These are phyloP conservation scores for Tiliacea aurago DNA, from an alignment of 2,888 invertebrate genomes.

Conservation along the genomic window DNA sequence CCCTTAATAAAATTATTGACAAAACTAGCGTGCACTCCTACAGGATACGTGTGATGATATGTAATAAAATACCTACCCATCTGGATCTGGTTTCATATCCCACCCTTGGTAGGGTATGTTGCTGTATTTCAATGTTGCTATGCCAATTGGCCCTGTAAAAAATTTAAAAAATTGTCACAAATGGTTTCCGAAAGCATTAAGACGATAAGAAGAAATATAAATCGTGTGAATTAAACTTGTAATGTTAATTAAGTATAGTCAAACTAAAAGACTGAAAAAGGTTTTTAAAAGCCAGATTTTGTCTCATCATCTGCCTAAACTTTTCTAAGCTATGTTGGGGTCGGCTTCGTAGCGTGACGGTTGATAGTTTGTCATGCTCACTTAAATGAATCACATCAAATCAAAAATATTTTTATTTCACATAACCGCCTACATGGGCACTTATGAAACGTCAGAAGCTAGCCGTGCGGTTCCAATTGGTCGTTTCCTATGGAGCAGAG, in stretches of 20 bases:
- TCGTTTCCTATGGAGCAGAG: too few relatives aligned
- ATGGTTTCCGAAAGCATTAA: background rate
- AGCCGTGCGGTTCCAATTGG: too few relatives aligned
- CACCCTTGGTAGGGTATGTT: conserved; percentile 97
- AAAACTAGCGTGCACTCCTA: too few relatives aligned
- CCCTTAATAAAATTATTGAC: too few relatives aligned
- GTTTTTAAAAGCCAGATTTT: background rate
- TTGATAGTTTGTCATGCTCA: too few relatives aligned
- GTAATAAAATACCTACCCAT: conserved; percentile 79
- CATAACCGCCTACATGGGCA: too few relatives aligned
- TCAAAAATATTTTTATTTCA: too few relatives aligned
- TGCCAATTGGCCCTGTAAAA: conserved; percentile 91
- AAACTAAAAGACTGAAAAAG: background rate
- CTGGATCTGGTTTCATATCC: conserved; percentile 94
- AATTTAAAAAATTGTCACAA: background rate
- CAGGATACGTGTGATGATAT: too few relatives aligned
- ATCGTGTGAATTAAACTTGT: background rate
- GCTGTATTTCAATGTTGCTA: conserved; percentile 93
- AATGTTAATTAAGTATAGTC: background rate
- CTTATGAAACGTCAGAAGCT: too few relatives aligned
- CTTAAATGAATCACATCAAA: too few relatives aligned
- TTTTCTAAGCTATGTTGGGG: too few relatives aligned
- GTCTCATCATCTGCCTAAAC: background rate
- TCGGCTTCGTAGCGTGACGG: too few relatives aligned
- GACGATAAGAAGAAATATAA: background rate